Base-by-base conservation (phyloP, 2,113 vertebrate genomes). In the Campylomormyrus numenius region DNA sequence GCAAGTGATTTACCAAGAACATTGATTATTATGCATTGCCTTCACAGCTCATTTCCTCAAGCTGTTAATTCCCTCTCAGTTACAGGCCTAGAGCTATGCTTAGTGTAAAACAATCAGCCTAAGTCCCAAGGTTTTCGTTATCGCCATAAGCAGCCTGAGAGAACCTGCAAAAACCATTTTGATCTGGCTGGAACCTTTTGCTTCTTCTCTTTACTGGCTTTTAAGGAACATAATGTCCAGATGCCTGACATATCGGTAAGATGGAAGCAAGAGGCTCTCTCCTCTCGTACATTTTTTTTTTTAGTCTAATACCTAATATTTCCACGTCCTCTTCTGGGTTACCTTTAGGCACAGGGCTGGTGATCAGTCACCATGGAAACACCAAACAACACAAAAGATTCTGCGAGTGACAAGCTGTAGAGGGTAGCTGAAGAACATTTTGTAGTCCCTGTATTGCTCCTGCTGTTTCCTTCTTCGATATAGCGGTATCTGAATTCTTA, bases 341-440 rank as follows among this genome's bases (percentile, higher is more conserved):
- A 80, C 35, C 7, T 7, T 80, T 80, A 35, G 35, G 74, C 74
- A 80, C 13, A 19, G 35, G 35, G 5, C 31, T 80, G 74, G 74
- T 80, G 35, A 80, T 80, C 35, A 39, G 74, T 80, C 74, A 19
- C 74, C 74, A 80, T 80, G 74, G 74, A 80, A 80, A 80, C 74
- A 42, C 35, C 35, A 42, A 80, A 80, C 35, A 42, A 39, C 31
- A 80, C 74, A 80, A 80, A 80, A 80, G 74, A 19, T 19, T 77
- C 31, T 39, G 31, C 70, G 19, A 17, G 13, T 77, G 27, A 77
- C 70, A 15, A 35, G 13, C 10, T 5, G 2, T 85, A 48, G 21
- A 85, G 49, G n/a, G 49, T 27, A 87, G n/a, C 46, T 35, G 85
- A 35, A 53, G 3, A 52, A 17, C 24, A 13, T 35, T 87, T 53